phyloP scores from a whole-genome alignment of 2,888 invertebrate species.

The Andrena camellia region DNA sequence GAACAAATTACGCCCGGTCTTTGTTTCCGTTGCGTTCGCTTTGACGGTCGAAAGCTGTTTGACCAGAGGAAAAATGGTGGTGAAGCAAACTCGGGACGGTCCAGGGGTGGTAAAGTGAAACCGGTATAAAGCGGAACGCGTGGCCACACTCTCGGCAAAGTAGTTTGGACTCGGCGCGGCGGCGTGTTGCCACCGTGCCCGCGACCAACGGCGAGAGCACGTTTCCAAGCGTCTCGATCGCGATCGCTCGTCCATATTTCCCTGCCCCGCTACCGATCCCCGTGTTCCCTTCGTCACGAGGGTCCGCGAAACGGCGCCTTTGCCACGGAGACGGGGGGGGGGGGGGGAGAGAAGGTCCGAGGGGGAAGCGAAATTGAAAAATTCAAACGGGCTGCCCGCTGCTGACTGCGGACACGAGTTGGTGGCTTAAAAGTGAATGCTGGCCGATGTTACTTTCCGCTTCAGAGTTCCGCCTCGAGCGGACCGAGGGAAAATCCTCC shows the following conservation, averaged over 20 bases:
- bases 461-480: not conserved
- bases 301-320: slow-evolving; percentile 7
- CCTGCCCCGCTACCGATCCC: slow-evolving; percentile 13
- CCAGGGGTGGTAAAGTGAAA: slow-evolving; percentile 10
- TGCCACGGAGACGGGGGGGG: not conserved
- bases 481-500: slow-evolving; percentile 14
- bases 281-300: not conserved
- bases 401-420: slow-evolving; percentile 6
- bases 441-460: slow-evolving; percentile 14
- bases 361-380: slow-evolving; percentile 41
- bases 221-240: slow-evolving; percentile 63
- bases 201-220: slow-evolving; percentile 27
- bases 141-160: slow-evolving; percentile 31
- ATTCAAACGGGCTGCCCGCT: slow-evolving; percentile 9
- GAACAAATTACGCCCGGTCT: not conserved
- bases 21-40: slow-evolving; percentile 20
- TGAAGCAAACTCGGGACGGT: slow-evolving; percentile 27
- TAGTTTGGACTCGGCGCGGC: slow-evolving; percentile 30
- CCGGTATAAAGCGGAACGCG: slow-evolving; percentile 6
- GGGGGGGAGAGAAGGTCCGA: not conserved
- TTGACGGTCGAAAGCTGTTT: slow-evolving; percentile 39
- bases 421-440: slow-evolving; percentile 20
- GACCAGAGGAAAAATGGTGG: slow-evolving; percentile 37
- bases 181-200: slow-evolving; percentile 56
- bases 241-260: slow-evolving; percentile 32